Conservation (phyloP, 1,140 invertebrate genomes). For the Drosophila tropicalis region DNA sequence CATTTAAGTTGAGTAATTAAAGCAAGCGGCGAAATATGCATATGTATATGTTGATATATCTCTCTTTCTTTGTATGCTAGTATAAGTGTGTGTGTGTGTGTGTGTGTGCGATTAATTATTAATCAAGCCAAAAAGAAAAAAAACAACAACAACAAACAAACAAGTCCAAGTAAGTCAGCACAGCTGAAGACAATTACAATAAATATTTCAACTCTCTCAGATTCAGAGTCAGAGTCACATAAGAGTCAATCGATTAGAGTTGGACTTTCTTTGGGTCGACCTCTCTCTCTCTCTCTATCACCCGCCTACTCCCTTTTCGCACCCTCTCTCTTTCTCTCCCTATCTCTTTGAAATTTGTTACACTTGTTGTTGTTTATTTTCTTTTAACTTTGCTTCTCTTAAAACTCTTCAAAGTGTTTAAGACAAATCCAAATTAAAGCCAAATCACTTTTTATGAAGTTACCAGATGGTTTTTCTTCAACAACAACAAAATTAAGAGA, state of each 20-base stretch:
- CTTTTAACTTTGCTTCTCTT: slow-evolving; percentile 45
- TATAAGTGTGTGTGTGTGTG: slow-evolving; percentile 41
- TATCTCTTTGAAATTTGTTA: slow-evolving; percentile 40
- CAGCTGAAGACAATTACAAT: slow-evolving; percentile 73
- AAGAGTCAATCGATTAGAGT: slow-evolving; percentile 20
- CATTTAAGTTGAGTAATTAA: slow-evolving; percentile 81
- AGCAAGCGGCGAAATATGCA: slow-evolving; percentile 65
- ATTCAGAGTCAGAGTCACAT: slow-evolving; percentile 15
- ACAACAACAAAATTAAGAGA: background rate
- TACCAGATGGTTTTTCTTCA: slow-evolving; percentile 40
- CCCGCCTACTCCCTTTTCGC: no score
- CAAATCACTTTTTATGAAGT: slow-evolving; percentile 44
- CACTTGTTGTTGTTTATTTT: slow-evolving; percentile 34
- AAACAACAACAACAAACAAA: slow-evolving; percentile 67
- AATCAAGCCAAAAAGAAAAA: slow-evolving; percentile 70
- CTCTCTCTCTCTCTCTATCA: slow-evolving; percentile 22
- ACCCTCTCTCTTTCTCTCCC: background rate
- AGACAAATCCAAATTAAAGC: slow-evolving; percentile 72
- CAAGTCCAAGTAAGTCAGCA: slow-evolving; percentile 62
- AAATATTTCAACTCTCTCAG: slow-evolving; percentile 75
- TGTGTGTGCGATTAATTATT: slow-evolving; percentile 74
- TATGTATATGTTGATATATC: slow-evolving; percentile 38
- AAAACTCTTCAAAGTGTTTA: slow-evolving; percentile 51
- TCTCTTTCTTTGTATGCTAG: background rate
- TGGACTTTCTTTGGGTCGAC: slow-evolving; percentile 45